Base-by-base conservation (phyloP, 2,797 vertebrate genomes). In the Pangasius macronema region DNA sequence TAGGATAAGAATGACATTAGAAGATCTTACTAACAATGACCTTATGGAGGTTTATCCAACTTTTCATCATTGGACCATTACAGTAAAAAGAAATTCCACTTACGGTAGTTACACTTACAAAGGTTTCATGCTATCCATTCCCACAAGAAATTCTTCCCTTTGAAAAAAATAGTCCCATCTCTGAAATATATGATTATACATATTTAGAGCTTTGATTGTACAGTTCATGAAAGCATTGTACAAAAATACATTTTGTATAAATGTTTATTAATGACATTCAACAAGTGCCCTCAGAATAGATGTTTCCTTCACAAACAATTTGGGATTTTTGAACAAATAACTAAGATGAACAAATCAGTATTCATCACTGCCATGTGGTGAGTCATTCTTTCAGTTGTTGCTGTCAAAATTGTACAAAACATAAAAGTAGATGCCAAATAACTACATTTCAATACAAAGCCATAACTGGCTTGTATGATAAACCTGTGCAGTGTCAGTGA, bases 381-480 rank as follows among this genome's bases (percentile, higher is more conserved):
- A 81, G 22, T 82, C 81, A 82, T 65, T 30, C 16, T 82, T 82
- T 63, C 57, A 27, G 13, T 16, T 24, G 73, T 46, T 53, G 75
- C n/a, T 53, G 67, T 7, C 18, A 77, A 18, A n/a, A 46, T 36
- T 13, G 24, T 14, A 9, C 3, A 46, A 73, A 73, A 27, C 46
- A 14, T 30, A 16, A 63, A 24, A 2, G 49, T 53, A 81, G 24
- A 82, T 14, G 55, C 55, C 33, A 61, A 81, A 81, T 39, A n/a
- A n/a, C 16, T 4, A 76, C 27, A 49, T 16, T 14, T 36, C 33
- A 24, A 8, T 14, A 11, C 24, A 22, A 22, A 42, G 16, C 36
- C 13, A 27, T 61, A 81, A 61, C 57, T 14, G 3, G 8, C 22
- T 39, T 82, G 57, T 63, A 18, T 24, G 10, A 42, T 63, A n/a